These are phyloP conservation scores for Ornithorhynchus anatinus DNA, from an alignment of 2,113 vertebrate species.

Conservation along the genomic window DNA sequence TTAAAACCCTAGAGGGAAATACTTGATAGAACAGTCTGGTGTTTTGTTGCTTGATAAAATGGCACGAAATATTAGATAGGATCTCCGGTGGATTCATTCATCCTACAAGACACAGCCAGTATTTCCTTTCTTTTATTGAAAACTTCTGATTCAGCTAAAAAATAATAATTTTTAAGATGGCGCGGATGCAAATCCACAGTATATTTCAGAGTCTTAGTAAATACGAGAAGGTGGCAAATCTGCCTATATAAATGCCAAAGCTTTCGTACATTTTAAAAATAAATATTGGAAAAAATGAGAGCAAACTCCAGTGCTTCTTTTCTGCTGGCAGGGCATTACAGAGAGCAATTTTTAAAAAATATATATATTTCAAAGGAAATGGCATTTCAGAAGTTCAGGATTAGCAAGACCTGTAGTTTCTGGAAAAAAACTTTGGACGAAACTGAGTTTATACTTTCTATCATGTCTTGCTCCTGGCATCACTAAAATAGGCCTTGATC, in stretches of 20 bases:
- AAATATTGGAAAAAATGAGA: conserved; percentile 31
- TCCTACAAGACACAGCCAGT: not conserved
- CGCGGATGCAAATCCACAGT: conserved; percentile 29
- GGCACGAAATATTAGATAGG: too few species aligned
- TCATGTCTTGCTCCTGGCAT: not conserved
- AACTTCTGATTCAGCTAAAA: conserved; percentile 18
- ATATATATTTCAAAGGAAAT: not conserved
- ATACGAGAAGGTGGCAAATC: conserved; percentile 28
- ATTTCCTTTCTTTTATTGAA: not conserved
- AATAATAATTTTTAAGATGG: conserved; percentile 1
- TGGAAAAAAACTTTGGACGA: not conserved
- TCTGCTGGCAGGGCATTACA: not conserved
- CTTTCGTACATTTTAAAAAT: conserved; percentile 31
- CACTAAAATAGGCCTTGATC: not conserved
- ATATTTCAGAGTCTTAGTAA: conserved; percentile 28
- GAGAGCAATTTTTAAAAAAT: conserved; percentile 1
- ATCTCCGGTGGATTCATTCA: too few species aligned
- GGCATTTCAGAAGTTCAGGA: not conserved
- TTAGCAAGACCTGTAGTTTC: not conserved
- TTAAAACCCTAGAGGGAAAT: too few species aligned
- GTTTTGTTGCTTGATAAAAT: too few species aligned
- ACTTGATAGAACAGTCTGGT: too few species aligned
- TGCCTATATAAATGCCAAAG: conserved; percentile 51
- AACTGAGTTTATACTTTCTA: not conserved
- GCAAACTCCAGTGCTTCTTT: conserved; percentile 26